Evolutionary conservation across 2,797 vertebrate species (phyloP).

Genomic region (Menidia menidia): DNA sequence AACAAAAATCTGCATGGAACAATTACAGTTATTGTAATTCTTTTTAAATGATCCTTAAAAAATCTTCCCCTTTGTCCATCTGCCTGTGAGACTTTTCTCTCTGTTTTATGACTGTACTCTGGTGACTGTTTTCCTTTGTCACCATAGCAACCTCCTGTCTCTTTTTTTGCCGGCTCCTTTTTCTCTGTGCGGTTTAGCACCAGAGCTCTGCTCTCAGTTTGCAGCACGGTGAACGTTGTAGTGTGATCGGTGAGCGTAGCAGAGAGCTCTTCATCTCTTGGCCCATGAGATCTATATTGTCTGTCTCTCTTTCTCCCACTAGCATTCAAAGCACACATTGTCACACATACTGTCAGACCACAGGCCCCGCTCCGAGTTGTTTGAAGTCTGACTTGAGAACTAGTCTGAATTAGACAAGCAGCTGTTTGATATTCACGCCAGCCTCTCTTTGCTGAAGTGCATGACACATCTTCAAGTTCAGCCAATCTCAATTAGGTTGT

Average conservation of each 20-base stretch:
- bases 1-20: constrained; percentile 17
- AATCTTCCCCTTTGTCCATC: constrained; percentile 39
- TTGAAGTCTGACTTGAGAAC: constrained; percentile 63
- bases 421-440: constrained; percentile 72
- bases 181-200: constrained; percentile 40
- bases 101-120: constrained; percentile 73
- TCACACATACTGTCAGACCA: constrained; percentile 29
- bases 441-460: constrained; percentile 36
- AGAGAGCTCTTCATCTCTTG: constrained; percentile 54
- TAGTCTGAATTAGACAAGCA: constrained; percentile 35
- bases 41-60: constrained; percentile 12
- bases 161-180: constrained; percentile 41
- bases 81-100: constrained; percentile 66
- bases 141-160: constrained; percentile 67
- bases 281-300: constrained; percentile 48
- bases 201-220: constrained; percentile 50
- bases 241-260: constrained; percentile 37
- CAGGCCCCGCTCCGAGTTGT: constrained; percentile 40
- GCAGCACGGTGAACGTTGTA: constrained; percentile 37
- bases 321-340: constrained; percentile 29
- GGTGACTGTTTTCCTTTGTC: constrained; percentile 54
- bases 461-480: constrained; percentile 39
- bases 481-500: constrained; percentile 13
- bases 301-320: constrained; percentile 22
- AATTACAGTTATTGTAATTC: constrained; percentile 24